These are phyloP conservation scores for Engystomops pustulosus DNA, from an alignment of 2,113 vertebrate genomes.

Conservation along the genomic window DNA sequence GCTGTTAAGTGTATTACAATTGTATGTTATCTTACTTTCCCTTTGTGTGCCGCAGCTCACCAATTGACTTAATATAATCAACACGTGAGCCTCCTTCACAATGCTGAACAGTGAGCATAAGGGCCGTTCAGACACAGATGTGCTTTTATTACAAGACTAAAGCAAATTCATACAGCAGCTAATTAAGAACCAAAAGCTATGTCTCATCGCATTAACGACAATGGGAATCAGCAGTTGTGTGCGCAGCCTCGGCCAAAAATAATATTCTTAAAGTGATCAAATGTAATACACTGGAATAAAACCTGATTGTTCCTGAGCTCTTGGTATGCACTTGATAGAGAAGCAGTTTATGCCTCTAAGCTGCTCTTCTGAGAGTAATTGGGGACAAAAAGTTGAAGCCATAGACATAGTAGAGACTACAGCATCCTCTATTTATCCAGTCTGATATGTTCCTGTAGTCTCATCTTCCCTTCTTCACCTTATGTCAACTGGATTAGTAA, in stretches of 20 bases:
- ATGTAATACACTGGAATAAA: not conserved
- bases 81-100: not conserved
- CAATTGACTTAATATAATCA: not conserved
- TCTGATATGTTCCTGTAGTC: no score
- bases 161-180: slow-evolving; percentile 26
- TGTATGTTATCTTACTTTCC: not conserved
- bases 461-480: no score
- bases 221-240: not conserved
- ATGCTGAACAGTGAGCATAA: not conserved
- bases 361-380: no score
- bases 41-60: not conserved
- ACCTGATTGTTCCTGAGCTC: no score
- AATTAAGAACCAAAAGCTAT: slow-evolving; percentile 2
- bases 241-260: slow-evolving; percentile 1
- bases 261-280: slow-evolving; percentile 17
- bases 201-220: slow-evolving; percentile 6
- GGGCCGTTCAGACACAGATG: slow-evolving; percentile 17
- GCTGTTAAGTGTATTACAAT: not conserved
- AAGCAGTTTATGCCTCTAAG: no score
- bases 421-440: not conserved
- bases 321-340: no score
- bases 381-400: no score
- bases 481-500: no score
- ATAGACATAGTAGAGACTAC: not conserved
- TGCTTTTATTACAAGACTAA: slow-evolving; percentile 16